Percentiles rank a stretch among this genome's conserved stretches.
phyloP scores from a whole-genome alignment of 2,113 vertebrate genomes.

The Delphinapterus leucas region DNA sequence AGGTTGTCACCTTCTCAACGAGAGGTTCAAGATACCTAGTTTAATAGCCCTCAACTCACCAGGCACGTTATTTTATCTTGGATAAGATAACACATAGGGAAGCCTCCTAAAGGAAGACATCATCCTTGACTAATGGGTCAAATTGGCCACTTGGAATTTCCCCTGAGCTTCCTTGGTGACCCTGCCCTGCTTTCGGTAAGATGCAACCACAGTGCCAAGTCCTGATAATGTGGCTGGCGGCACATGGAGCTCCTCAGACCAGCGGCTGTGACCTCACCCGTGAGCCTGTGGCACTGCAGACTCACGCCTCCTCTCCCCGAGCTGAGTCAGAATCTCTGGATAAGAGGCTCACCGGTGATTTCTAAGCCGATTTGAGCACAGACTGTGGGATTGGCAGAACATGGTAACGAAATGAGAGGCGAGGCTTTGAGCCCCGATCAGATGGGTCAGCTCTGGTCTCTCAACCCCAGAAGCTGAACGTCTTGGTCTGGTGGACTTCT shows the following conservation, averaged over 20 bases:
- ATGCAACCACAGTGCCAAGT: accelerated
- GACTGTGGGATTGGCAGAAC: background rate
- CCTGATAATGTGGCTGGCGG: background rate
- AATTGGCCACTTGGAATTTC: background rate
- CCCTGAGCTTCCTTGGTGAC: background rate
- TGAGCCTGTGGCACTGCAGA: background rate
- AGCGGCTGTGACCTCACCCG: background rate
- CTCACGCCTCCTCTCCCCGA: accelerated
- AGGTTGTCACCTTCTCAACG: accelerated
- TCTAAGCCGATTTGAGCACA: background rate
- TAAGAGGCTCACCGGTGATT: background rate
- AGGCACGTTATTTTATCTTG: background rate
- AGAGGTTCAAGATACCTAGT: background rate
- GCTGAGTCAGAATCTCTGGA: background rate
- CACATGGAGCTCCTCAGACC: background rate
- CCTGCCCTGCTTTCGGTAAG: background rate
- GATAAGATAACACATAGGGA: background rate
- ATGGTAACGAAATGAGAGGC: no score
- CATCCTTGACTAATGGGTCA: background rate
- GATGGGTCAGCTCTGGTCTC: background rate
- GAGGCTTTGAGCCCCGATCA: background rate
- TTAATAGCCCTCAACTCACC: background rate
- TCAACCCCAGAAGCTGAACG: background rate
- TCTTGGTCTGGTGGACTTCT: background rate
- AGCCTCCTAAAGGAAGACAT: background rate